Conservation (phyloP, 1,140 invertebrate species). For the Drosophila saltans region DNA sequence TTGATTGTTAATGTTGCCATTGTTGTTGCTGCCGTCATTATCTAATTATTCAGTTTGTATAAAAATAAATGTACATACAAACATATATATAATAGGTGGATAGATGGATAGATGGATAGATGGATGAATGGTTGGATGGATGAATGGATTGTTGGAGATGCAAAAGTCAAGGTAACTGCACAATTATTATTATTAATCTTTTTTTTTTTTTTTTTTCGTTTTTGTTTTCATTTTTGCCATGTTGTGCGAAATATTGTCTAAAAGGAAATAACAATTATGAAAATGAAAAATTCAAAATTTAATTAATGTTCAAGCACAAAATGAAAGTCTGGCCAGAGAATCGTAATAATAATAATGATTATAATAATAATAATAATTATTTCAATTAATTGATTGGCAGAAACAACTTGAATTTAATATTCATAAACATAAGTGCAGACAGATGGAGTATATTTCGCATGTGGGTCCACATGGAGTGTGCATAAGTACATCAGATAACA, state of each 20-base stretch:
- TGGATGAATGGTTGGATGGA: neutral
- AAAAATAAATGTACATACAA: neutral
- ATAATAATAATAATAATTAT: slow-evolving; percentile 28
- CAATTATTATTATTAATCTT: slow-evolving; percentile 60
- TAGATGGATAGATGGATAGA: slow-evolving; percentile 1
- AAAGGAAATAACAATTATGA: slow-evolving; percentile 43
- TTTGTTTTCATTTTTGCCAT: slow-evolving; percentile 9
- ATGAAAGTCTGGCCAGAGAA: slow-evolving; percentile 16
- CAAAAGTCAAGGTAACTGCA: slow-evolving; percentile 77
- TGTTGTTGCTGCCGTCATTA: slow-evolving; percentile 53
- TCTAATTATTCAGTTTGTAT: slow-evolving; percentile 65
- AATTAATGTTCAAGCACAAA: slow-evolving; percentile 42
- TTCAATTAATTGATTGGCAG: slow-evolving; percentile 54
- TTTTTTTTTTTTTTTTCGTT: slow-evolving; percentile 10
- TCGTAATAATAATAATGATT: slow-evolving; percentile 2
- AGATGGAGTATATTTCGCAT: slow-evolving; percentile 1
- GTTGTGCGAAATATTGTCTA: slow-evolving; percentile 14
- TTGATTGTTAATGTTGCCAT: slow-evolving; percentile 50
- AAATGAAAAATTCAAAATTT: slow-evolving; percentile 36
- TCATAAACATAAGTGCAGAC: slow-evolving; percentile 12
- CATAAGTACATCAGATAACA: neutral
- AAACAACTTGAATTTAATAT: slow-evolving; percentile 16
- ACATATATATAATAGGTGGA: neutral
- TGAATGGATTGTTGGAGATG: slow-evolving; percentile 41
- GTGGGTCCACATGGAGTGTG: slow-evolving; percentile 4